Base-by-base conservation (phyloP, 2,113 vertebrate species). In the Cyanoramphus novaezelandiae region DNA sequence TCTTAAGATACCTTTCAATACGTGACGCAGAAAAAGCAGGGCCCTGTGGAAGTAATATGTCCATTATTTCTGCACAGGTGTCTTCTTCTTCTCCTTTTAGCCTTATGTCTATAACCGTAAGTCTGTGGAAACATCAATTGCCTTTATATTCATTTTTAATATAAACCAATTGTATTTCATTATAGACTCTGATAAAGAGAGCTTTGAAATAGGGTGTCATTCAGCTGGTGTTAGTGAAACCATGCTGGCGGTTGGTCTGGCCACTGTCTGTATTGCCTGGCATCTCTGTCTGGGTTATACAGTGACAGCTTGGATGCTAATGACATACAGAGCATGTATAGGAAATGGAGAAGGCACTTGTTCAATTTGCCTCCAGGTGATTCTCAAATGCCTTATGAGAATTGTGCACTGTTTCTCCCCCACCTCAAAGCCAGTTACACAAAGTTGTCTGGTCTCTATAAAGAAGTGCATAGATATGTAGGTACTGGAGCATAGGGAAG, bases 231-330 rank as follows among this genome's bases (percentile, higher is more conserved):
- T 31, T 31, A 21, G 41, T 53, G 77, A 77, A 86, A 33, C 64
- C 7, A 0, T 15, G 17, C 43, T 25, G 65, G 72, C 5, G 4
- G 18, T 41, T 70, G 11, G 20, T 77, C 7, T 60, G 55, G 37
- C 10, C 9, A 8, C 50, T 33, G 0, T 17, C 25, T 2, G 0
- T 49, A 16, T 7, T 33, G 41, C 46, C 41, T 31, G 13, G 27
- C 28, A 12, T 35, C 31, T 86, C 35, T 9, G 43, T 20, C 55
- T 23, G 29, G 6, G 7, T 37, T 64, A 7, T 5, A 53, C 9
- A 67, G 67, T 10, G 13, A n/a, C 39, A 57, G 8, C 33, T 52
- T 12, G 4, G 55, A n/a, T 5, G 29, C 31, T 50, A 41, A 16
- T 5, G 24, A 19, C 21, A 35, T 12, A 16, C 0, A 0, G 20